Conservation (phyloP, 2,888 invertebrate genomes). For the Habroteleia sp. region DNA sequence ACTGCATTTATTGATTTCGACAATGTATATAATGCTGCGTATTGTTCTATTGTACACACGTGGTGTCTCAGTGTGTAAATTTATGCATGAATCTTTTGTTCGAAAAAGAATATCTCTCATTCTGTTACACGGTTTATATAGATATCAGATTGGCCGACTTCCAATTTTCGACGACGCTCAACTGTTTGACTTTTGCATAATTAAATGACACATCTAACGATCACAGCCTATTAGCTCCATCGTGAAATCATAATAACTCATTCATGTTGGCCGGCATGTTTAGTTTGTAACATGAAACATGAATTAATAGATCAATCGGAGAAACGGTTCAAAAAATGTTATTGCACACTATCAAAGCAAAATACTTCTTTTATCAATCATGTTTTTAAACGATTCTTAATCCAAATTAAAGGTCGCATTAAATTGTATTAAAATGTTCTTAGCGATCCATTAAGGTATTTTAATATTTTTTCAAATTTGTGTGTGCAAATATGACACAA, state of each 20-base stretch:
- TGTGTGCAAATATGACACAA: too few relatives aligned
- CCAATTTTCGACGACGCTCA: constrained; percentile 50
- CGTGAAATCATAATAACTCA: constrained; percentile 24
- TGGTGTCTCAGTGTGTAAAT: constrained; percentile 47
- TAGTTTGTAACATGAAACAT: constrained; percentile 5
- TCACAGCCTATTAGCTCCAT: constrained; percentile 23
- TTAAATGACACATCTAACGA: constrained; percentile 48
- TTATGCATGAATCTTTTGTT: constrained; percentile 62
- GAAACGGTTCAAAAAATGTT: too few relatives aligned
- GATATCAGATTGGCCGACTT: constrained; percentile 58
- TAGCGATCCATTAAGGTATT: too few relatives aligned
- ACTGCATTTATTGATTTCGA: constrained; percentile 56
- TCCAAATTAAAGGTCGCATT: too few relatives aligned
- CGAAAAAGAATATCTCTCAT: constrained; percentile 56
- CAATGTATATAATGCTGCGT: constrained; percentile 55
- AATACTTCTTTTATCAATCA: too few relatives aligned
- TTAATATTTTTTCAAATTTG: too few relatives aligned
- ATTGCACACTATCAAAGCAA: too few relatives aligned
- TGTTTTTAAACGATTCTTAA: too few relatives aligned
- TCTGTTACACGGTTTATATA: constrained; percentile 60
- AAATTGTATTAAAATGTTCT: too few relatives aligned
- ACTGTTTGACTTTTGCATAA: constrained; percentile 56
- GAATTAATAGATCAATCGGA: constrained; percentile 7
- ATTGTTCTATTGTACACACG: constrained; percentile 57
- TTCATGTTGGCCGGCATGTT: constrained; percentile 7